Evolutionary conservation across 2,797 vertebrate species (phyloP).

Genomic region (Amazonetta brasiliensis): DNA sequence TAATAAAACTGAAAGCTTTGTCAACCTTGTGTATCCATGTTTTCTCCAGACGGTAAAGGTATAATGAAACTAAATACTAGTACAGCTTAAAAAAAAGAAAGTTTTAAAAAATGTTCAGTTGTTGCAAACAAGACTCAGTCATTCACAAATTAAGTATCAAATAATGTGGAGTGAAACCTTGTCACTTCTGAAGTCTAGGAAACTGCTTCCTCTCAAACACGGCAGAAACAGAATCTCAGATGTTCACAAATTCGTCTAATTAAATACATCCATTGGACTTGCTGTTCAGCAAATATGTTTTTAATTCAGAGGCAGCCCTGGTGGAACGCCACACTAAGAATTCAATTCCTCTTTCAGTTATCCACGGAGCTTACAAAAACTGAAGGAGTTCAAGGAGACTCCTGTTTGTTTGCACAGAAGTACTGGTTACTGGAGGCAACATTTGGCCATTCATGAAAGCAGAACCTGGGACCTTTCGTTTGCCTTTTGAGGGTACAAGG

Average conservation of each 20-base stretch:
- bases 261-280: not conserved
- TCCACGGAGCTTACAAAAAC: not conserved
- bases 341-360: not conserved
- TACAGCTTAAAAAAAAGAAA: not conserved
- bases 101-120: not conserved
- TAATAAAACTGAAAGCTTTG: not conserved
- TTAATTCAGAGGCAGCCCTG: conserved; percentile 22
- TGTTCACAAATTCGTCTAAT: not conserved
- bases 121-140: conserved; percentile 15
- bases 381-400: not conserved
- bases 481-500: not conserved
- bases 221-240: not conserved
- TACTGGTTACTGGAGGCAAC: not conserved
- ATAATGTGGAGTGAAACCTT: not conserved
- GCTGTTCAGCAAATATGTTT: not conserved
- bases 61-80: conserved; percentile 27
- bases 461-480: not conserved
- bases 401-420: not conserved
- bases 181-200: not conserved
- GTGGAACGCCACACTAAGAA: not conserved
- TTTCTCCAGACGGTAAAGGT: not conserved
- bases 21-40: not conserved
- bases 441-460: not conserved
- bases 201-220: not conserved
- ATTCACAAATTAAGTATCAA: not conserved